phyloP scores from a whole-genome alignment of 2,888 invertebrate species.

The Clusia tigrina region DNA sequence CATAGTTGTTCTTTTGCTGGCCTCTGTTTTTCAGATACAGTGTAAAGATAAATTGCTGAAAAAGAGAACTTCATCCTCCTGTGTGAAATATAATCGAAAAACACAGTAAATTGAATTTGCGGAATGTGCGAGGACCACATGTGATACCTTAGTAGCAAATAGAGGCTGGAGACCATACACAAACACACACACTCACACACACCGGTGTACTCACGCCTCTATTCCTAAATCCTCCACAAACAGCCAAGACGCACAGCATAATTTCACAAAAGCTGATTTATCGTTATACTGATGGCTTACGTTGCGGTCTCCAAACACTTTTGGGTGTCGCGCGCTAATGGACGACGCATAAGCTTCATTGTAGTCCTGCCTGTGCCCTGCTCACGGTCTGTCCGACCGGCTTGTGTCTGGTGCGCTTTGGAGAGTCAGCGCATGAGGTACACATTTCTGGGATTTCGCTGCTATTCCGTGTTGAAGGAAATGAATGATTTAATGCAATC shows the following conservation, averaged over 20 bases:
- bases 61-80: no score
- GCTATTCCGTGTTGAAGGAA: neutral
- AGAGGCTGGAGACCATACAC: neutral
- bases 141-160: neutral
- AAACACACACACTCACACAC: constrained; percentile 3
- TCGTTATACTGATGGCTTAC: neutral
- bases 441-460: neutral
- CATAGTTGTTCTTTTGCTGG: no score
- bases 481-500: neutral
- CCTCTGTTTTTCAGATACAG: no score
- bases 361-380: neutral
- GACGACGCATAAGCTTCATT: no score
- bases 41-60: no score
- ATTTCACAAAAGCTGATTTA: neutral
- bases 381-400: neutral
- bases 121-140: neutral
- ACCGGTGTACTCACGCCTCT: no score
- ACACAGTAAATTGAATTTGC: neutral
- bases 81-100: no score
- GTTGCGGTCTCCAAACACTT: neutral
- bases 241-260: neutral
- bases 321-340: no score
- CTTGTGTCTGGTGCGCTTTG: neutral
- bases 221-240: neutral
- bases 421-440: neutral